Base-by-base conservation (phyloP, 2,888 invertebrate genomes). In the Abrostola triplasia region DNA sequence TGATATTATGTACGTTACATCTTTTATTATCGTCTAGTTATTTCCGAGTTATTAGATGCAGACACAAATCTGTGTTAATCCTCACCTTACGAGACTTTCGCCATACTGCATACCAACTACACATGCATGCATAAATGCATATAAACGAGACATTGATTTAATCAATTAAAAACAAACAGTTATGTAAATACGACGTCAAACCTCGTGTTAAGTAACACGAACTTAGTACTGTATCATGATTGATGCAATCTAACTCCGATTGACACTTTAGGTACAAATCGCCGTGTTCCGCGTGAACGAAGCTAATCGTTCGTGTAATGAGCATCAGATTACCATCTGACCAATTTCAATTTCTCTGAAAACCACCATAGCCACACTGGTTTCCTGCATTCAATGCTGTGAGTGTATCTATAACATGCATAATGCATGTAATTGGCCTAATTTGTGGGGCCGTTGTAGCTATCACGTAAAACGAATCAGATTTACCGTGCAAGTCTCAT, bases 201-300 rank as follows among this genome's bases (percentile, higher is more conserved):
- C 51, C 38, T 47, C 61, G 38, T 10, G 53, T 72, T 71, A 63
- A 59, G 58, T 63, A 67, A 72, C 35, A 9, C 35, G 11, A 37
- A 24, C 37, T 53, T 13, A 36, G 12, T 49, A 55, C 50, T 57
- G 10, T 37, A 24, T 24, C 13, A 24, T 5, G 24, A 13, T 8
- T 47, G 44, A 24, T 47, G 44, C 44, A 67, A 72, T 63, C 54
- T 44, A 58, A 58, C 13, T 64, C 56, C 53, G 69, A 79, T 77
- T 72, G 73, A 65, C 76, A 69, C 70, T 63, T 62, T 59, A 51
- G 51, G 37, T 57, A 52, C 51, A 70, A 80, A 82, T 80, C 50
- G 59, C 47, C 59, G 51, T 58, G 64, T 85, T 83, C 86, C 84
- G 83, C 78, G 79, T 82, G 76, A 83, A 79, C 71, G 59, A 58